Evolutionary conservation across 2,888 invertebrate species (phyloP).

Genomic region (Scaptomyza reducta): DNA sequence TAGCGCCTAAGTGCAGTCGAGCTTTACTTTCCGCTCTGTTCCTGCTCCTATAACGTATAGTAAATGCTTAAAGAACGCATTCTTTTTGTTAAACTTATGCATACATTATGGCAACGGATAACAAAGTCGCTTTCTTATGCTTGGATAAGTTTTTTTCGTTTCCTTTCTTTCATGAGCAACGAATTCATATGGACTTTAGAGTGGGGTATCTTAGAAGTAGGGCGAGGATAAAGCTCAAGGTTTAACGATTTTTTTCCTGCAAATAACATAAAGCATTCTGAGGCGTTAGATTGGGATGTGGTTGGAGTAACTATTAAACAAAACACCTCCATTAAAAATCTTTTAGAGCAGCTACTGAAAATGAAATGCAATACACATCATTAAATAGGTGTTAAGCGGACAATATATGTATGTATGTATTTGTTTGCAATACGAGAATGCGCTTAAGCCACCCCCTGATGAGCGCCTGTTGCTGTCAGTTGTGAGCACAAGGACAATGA

Average conservation of each 20-base stretch:
- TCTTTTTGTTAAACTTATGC: constrained; percentile 51
- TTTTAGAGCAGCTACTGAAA: background rate
- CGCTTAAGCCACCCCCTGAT: background rate
- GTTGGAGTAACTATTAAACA: constrained; percentile 7
- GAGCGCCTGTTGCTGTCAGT: constrained; percentile 20
- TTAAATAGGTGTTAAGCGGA: constrained; percentile 46
- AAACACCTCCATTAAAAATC: constrained; percentile 23
- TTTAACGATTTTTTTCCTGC: constrained; percentile 23
- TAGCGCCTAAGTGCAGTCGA: constrained; percentile 71
- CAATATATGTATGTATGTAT: constrained; percentile 12
- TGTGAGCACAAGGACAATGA: constrained; percentile 23
- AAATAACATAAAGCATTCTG: background rate
- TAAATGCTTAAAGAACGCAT: constrained; percentile 24
- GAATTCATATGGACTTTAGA: constrained; percentile 38
- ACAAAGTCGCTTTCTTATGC: constrained; percentile 36
- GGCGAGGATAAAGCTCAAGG: constrained; percentile 44
- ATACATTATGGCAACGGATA: constrained; percentile 46
- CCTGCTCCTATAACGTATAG: too few relatives aligned
- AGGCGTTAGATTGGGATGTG: background rate
- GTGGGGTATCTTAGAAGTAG: constrained; percentile 19
- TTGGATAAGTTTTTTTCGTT: constrained; percentile 30
- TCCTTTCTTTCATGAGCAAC: constrained; percentile 40
- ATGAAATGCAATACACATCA: constrained; percentile 25
- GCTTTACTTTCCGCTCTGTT: constrained; percentile 1
- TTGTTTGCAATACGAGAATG: constrained; percentile 13